Base-by-base conservation (phyloP, 1,140 invertebrate species). In the Dysdera silvatica region DNA sequence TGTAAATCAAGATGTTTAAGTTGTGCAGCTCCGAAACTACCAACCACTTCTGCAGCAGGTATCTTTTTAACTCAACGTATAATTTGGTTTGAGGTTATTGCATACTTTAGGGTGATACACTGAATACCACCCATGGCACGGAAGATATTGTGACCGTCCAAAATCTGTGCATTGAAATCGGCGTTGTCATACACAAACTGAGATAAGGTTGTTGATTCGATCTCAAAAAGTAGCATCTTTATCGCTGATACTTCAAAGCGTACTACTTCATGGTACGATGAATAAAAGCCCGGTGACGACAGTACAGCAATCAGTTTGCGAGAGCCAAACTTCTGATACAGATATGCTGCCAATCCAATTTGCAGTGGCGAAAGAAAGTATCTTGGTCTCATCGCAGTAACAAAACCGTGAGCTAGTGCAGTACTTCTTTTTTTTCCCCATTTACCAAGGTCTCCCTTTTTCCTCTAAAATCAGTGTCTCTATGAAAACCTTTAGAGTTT, bases 131-230 rank as follows among this genome's bases (percentile, higher is more conserved):
- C 71, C 68, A 72, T 70, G 23, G 16, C 40, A 52, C 71, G 70
- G 53, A 73, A 73, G 1, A 67, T 73, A 23, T 64, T 54, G 18
- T 23, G 33, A 20, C 67, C 69, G 53, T 69, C 65, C 0, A 73
- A 20, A 12, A 69, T 72, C 23, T 48, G 26, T 14, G 69, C 51
- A 64, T 73, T 69, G 23, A 68, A 60, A 32, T 72, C 71, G 12
- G 68, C 70, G 55, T 73, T 73, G 53, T 72, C 72, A 55, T 68
- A 72, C n/a, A 35, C 55, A 40, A 61, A 53, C 35, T 66, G 65
- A 35, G 47, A 68, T 31, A 67, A 63, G 18, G 55, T 56, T 28
- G 26, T 23, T 6, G 33, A 33, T 62, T 67, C 57, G 20, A 51
- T 51, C 18, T 51, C 48, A 23, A 51, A 51, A n/a, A n/a, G n/a